Base-by-base conservation (phyloP, 2,888 invertebrate genomes). In the Sturmia bella region DNA sequence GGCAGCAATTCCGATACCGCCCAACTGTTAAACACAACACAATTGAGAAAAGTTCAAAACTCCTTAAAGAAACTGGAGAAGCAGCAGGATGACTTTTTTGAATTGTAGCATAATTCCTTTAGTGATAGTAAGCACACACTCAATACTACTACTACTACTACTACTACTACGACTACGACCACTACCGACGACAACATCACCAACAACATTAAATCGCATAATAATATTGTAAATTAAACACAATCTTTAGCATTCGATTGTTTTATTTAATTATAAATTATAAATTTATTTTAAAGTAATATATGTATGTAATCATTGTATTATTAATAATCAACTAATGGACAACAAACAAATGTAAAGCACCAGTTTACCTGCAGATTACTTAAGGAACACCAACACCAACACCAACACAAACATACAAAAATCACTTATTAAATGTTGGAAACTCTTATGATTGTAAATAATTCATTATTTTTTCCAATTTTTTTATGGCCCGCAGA, bases 31-130 rank as follows among this genome's bases (percentile, higher is more conserved):
- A 94, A 96, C 41, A 94, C 96, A 87, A 96, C 96, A 45, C 96
- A 96, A 90, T 95, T 96, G 43, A 93, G 94, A 85, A 94, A 94
- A 87, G 95, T 97, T 24, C 94, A 95, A 89, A 95, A 94, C 84
- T 97, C 97, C 5, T 91, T 97, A 84, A 94, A 95, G 89, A 94
- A 95, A 87, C 93, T 96, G 84, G 96, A 97, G 91, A 93, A 95
- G 87, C 94, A 95, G 88, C 97, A 97, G 89, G 97, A 97, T 87
- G 97, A 97, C 90, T 93, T 97, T 89, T 97, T 97, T 91, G 96
- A 97, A 91, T 95, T 97, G 95, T 97, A 97, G 95, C 95, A 93
- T 87, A 69, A 69, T 59, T 17, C n/a, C 11, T 48, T 2, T 56
- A 27, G 1, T 68, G 21, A 32, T 27, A 50, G 9, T 52, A 52